Base-by-base conservation (phyloP, 2,797 vertebrate genomes). In the Schizopygopsis pylzovi region DNA sequence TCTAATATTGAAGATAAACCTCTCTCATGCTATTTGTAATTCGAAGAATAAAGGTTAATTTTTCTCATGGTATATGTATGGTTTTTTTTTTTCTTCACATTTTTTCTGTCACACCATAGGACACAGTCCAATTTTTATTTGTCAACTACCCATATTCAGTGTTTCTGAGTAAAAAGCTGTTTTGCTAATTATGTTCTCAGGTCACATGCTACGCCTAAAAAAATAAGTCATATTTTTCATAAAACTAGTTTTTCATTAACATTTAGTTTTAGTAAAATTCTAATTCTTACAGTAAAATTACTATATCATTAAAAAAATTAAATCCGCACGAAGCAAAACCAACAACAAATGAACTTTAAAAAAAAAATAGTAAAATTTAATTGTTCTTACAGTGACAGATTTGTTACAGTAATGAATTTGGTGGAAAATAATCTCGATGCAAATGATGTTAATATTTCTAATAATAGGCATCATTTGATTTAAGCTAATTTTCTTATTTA, bases 91-190 rank as follows among this genome's bases (percentile, higher is more conserved):
- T 8, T 41, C 1, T 41, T 33, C 33, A 41, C 1, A 41, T 41
- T 41, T 41, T 41, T 41, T 7, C 41, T 41, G 7, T 41, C 41
- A 8, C 41, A 41, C 41, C 7, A 41, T 41, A 41, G 41, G 41
- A 41, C 7, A 41, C 41, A 41, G 41, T 41, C 41, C 41, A 41
- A 41, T 41, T 41, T 41, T 41, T 41, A 41, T 41, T 8, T 41
- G 7, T 41, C 33, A 33, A 33, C 33, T 33, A 41, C 41, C 41
- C 41, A 41, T 45, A 63, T 54, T 73, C 43, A 63, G 72, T 71
- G 67, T 71, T 82, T 81, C 63, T 22, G 71, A 61, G 63, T 82
- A 45, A 85, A 43, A 83, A 41, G 12, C 54, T 81, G 70, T 87
- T 85, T 86, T 84, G 63, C 72, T 56, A 73, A 13, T 68, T 79